phyloP scores from a whole-genome alignment of 1,140 invertebrate genomes.

The Drosophila ananassae region DNA sequence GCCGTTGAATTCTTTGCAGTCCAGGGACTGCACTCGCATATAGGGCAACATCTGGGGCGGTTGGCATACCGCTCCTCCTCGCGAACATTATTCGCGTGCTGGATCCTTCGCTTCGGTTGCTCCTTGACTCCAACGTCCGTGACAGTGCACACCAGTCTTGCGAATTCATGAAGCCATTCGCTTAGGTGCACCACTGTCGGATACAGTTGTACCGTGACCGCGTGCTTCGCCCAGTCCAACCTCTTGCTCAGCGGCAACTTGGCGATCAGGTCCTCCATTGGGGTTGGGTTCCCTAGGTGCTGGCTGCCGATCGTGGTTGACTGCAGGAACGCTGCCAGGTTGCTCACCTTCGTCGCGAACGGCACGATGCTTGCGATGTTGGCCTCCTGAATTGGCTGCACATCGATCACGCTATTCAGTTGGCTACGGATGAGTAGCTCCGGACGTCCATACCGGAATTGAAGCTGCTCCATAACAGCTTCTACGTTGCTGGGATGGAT shows the following conservation, averaged over 20 bases:
- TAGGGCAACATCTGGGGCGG: neutral
- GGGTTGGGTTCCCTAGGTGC: constrained; percentile 1
- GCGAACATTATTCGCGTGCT: neutral
- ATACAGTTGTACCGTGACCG: neutral
- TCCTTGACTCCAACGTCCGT: neutral
- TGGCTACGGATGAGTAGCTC: constrained; percentile 17
- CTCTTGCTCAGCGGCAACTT: neutral
- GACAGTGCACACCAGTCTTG: constrained; percentile 2
- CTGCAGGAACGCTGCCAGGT: constrained; percentile 3
- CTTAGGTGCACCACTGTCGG: constrained; percentile 10
- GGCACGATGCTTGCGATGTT: too few relatives aligned
- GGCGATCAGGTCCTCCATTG: constrained; percentile 10
- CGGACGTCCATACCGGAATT: neutral
- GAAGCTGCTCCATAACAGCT: constrained; percentile 1
- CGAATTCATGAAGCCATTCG: neutral
- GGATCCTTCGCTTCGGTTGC: neutral
- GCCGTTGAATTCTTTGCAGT: constrained; percentile 10
- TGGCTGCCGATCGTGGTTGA: neutral
- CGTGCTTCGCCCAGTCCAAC: too few relatives aligned
- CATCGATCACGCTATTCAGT: neutral
- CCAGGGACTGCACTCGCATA: neutral
- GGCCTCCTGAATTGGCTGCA: constrained; percentile 10
- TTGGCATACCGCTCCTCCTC: too few relatives aligned
- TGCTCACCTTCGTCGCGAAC: constrained; percentile 6
- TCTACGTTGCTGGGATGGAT: constrained; percentile 3